Percentiles rank a stretch among this genome's conserved stretches.
Evolutionary conservation across 2,888 invertebrate genomes (phyloP).

Genomic region (Caenorhabditis japonica): DNA sequence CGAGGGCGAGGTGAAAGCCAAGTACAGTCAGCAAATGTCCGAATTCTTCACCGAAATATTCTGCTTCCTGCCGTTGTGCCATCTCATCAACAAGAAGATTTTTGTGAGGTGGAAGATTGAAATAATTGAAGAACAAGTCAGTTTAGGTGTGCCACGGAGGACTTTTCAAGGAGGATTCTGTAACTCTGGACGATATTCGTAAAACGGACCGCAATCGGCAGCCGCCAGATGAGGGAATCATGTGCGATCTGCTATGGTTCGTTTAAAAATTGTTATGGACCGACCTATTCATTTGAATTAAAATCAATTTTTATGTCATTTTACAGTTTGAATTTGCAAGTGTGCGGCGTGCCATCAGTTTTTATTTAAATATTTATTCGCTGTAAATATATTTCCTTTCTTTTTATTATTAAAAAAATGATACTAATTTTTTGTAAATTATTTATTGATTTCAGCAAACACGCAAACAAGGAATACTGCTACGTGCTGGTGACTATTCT

Average conservation of each 20-base stretch:
- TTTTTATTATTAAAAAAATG: too few species aligned
- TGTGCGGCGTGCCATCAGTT: too few species aligned
- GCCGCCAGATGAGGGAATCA: conserved; percentile 95
- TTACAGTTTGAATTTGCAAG: too few species aligned
- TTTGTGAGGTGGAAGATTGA: conserved; percentile 80
- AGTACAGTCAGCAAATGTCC: conserved; percentile 92
- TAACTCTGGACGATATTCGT: conserved; percentile 92
- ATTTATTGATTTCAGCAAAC: too few species aligned
- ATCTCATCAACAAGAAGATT: conserved; percentile 90
- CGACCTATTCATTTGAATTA: too few species aligned
- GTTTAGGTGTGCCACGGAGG: conserved; percentile 99
- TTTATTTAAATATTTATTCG: too few species aligned
- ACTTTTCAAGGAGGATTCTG: conserved; percentile 91
- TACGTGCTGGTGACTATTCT: too few species aligned
- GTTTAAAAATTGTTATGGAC: conserved; percentile 2
- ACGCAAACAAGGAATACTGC: too few species aligned
- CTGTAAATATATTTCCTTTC: too few species aligned
- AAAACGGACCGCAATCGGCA: conserved; percentile 92
- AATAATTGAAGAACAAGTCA: background rate
- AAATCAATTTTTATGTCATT: too few species aligned
- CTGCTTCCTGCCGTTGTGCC: conserved; percentile 95
- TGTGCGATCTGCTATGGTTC: conserved; percentile 98
- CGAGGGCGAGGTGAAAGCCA: conserved; percentile 96
- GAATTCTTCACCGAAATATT: conserved; percentile 98
- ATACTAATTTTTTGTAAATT: too few species aligned